phyloP scores from a whole-genome alignment of 2,797 vertebrate genomes.

The Poeciliopsis turneri region DNA sequence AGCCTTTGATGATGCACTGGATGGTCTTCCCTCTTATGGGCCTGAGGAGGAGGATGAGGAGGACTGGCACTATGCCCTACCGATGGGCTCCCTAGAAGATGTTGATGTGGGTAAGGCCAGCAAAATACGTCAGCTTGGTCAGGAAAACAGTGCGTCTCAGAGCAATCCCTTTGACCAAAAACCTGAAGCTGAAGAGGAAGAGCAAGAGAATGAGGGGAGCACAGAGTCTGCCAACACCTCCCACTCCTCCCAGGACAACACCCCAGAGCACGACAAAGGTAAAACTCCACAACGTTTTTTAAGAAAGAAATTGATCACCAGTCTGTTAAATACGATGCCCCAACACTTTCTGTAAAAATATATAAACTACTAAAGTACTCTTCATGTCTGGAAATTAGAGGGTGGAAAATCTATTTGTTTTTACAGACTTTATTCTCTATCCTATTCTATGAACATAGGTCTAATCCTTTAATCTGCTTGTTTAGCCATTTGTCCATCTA shows the following conservation, averaged over 20 bases:
- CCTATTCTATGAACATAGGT: not conserved
- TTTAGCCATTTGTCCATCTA: not conserved
- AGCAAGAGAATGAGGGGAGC: constrained; percentile 53
- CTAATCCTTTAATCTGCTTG: not conserved
- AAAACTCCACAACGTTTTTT: not conserved
- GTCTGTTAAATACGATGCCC: not conserved
- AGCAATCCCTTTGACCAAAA: not conserved
- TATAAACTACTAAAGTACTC: not conserved
- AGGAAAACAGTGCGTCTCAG: not conserved
- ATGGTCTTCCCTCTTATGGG: constrained; percentile 64
- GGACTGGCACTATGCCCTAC: constrained; percentile 73
- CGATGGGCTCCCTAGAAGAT: constrained; percentile 56
- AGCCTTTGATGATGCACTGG: constrained; percentile 65
- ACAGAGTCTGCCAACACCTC: constrained; percentile 62
- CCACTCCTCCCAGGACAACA: constrained; percentile 68
- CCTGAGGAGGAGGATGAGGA: constrained; percentile 72
- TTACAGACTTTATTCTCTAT: not conserved
- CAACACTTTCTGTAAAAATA: not conserved
- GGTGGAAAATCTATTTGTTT: not conserved
- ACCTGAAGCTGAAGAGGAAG: constrained; percentile 34
- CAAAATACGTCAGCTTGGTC: constrained; percentile 17
- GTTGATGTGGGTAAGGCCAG: constrained; percentile 39
- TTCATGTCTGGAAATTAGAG: not conserved
- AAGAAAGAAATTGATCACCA: not conserved
- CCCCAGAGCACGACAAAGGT: constrained; percentile 68